phyloP scores from a whole-genome alignment of 2,113 vertebrate genomes.

The Hydrochoerus hydrochaeris region DNA sequence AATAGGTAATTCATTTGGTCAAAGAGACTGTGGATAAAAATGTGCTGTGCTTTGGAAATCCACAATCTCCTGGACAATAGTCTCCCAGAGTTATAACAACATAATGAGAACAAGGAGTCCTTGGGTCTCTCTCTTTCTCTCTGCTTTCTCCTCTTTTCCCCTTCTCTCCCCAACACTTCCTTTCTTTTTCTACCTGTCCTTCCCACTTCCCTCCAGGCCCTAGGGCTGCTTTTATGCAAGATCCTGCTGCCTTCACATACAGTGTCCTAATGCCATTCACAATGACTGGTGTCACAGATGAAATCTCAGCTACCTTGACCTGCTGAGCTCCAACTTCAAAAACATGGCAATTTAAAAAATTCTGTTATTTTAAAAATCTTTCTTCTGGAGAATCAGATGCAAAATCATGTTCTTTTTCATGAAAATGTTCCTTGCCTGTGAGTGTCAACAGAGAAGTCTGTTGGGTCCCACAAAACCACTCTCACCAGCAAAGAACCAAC shows the following conservation, averaged over 20 bases:
- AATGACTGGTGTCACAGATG: slow-evolving; percentile 38
- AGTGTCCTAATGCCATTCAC: slow-evolving; percentile 71
- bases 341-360: slow-evolving; percentile 81
- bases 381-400: slow-evolving; percentile 83
- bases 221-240: slow-evolving; percentile 74
- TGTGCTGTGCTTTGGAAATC: slow-evolving; percentile 74
- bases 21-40: slow-evolving; percentile 73
- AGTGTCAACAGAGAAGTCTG: slow-evolving; percentile 86
- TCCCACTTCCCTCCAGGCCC: slow-evolving; percentile 57
- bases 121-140: slow-evolving; percentile 9
- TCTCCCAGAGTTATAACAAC: slow-evolving; percentile 72
- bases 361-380: slow-evolving; percentile 80
- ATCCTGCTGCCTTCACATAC: slow-evolving; percentile 78
- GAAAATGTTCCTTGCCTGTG: slow-evolving; percentile 86
- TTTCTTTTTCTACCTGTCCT: slow-evolving; percentile 59
- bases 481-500: slow-evolving; percentile 75
- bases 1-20: slow-evolving; percentile 72
- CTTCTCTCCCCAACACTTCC: slow-evolving; percentile 48
- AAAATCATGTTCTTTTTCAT: slow-evolving; percentile 85
- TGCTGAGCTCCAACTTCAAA: slow-evolving; percentile 77
- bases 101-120: slow-evolving; percentile 74
- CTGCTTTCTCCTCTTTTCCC: slow-evolving; percentile 65
- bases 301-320: slow-evolving; percentile 79
- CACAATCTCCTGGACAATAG: slow-evolving; percentile 70
- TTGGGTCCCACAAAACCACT: slow-evolving; percentile 83